phyloP scores from a whole-genome alignment of 1,140 invertebrate species.

The Listronotus oregonensis region DNA sequence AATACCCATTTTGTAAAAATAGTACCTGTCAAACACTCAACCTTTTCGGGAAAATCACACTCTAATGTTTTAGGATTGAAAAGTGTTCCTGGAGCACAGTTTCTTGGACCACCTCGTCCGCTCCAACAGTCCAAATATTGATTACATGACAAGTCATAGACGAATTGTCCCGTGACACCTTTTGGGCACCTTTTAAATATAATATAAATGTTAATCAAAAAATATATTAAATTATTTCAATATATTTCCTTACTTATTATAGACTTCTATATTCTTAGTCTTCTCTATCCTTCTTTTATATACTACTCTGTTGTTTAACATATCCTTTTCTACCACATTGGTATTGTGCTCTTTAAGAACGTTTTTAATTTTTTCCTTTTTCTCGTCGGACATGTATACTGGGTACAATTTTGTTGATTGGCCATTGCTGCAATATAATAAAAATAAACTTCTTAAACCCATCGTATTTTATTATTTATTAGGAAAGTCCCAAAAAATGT shows the following conservation, averaged over 20 bases:
- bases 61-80: conserved; percentile 67
- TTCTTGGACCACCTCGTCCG: conserved; percentile 63
- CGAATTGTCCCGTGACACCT: conserved; percentile 62
- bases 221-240: too few relatives aligned
- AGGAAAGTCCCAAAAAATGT: too few relatives aligned
- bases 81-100: conserved; percentile 69
- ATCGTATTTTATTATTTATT: too few relatives aligned
- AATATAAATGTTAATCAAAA: not conserved
- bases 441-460: too few relatives aligned
- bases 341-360: conserved; percentile 29
- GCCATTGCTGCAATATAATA: too few relatives aligned
- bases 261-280: conserved; percentile 19
- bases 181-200: conserved; percentile 57
- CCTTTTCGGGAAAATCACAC: conserved; percentile 70
- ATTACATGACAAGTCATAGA: conserved; percentile 67
- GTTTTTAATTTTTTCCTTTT: conserved; percentile 26
- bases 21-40: conserved; percentile 60
- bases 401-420: conserved; percentile 14
- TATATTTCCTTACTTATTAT: conserved; percentile 20
- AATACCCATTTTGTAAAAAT: not conserved
- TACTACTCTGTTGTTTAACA: conserved; percentile 25
- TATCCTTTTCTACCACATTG: conserved; percentile 30
- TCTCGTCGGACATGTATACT: conserved; percentile 24
- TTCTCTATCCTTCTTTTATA: conserved; percentile 32
- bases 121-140: conserved; percentile 73